Evolutionary conservation across 53 echinoderm and acorn worm genomes (phyloP).

Genomic region (Paracentrotus lividus): DNA sequence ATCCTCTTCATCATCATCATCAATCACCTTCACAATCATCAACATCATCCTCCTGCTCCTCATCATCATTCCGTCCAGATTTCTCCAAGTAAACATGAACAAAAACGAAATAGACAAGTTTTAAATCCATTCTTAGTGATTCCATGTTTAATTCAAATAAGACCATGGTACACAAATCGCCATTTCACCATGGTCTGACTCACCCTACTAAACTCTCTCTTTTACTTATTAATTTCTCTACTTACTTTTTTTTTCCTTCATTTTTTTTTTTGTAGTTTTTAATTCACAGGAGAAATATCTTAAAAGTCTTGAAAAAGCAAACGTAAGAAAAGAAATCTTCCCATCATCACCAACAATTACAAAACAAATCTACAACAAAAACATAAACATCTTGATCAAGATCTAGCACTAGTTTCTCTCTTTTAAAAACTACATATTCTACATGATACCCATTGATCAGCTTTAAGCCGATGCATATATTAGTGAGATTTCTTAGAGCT

Average conservation of each 20-base stretch:
- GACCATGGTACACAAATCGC: constrained; percentile 66
- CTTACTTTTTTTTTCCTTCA: constrained; percentile 37
- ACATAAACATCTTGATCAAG: background rate
- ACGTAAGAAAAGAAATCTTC: constrained; percentile 44
- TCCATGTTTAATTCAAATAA: constrained; percentile 62
- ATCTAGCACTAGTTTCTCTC: constrained; percentile 20
- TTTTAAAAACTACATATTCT: background rate
- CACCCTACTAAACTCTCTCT: constrained; percentile 57
- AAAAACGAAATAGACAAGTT: background rate
- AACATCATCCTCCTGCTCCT: background rate
- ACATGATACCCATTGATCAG: background rate
- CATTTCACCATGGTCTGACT: constrained; percentile 27
- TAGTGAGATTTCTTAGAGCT: background rate
- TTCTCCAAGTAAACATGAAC: background rate
- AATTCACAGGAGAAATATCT: constrained; percentile 57
- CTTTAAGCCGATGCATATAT: constrained; percentile 17
- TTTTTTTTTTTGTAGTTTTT: constrained; percentile 16
- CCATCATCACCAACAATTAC: constrained; percentile 62
- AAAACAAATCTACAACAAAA: constrained; percentile 61
- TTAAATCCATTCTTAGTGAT: constrained; percentile 54
- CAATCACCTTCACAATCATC: background rate
- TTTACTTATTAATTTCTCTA: constrained; percentile 60
- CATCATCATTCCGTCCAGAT: background rate
- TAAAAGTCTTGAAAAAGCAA: constrained; percentile 63
- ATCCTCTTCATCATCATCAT: background rate